Conservation (phyloP, 2,113 vertebrate species). For the Sebastes schlegelii region DNA sequence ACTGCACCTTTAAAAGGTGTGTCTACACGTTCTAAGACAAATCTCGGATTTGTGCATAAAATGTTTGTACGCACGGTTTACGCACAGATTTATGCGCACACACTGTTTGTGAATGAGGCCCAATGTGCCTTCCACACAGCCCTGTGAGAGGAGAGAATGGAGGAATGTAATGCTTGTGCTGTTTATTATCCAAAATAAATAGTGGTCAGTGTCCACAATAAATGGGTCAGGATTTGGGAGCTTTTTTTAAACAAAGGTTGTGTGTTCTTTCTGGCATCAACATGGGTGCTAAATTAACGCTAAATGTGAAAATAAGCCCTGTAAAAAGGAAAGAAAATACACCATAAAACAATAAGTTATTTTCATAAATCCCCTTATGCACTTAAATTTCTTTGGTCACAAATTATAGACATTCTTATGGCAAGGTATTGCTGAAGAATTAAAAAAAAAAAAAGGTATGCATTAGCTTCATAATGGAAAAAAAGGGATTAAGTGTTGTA, state of each 20-base stretch:
- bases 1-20: background rate
- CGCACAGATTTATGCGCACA: background rate
- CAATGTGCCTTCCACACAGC: background rate
- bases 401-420: conserved; percentile 46
- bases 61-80: background rate
- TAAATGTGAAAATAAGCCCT: conserved; percentile 34
- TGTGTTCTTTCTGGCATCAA: conserved; percentile 15
- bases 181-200: background rate
- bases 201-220: background rate
- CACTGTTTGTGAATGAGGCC: background rate
- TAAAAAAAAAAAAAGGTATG: conserved; percentile 19
- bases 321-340: conserved; percentile 20
- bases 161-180: background rate
- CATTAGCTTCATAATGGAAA: conserved; percentile 60
- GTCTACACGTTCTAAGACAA: background rate
- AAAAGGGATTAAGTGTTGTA: conserved; percentile 59
- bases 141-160: background rate
- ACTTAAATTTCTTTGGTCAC: conserved; percentile 38
- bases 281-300: background rate
- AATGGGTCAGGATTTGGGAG: background rate
- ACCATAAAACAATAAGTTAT: conserved; percentile 4
- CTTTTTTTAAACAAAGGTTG: background rate
- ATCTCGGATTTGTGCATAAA: too few relatives aligned
- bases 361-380: conserved; percentile 25
- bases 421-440: conserved; percentile 22